Evolutionary conservation across 2,888 invertebrate species (phyloP).

Genomic region (Nomada fabriciana): DNA sequence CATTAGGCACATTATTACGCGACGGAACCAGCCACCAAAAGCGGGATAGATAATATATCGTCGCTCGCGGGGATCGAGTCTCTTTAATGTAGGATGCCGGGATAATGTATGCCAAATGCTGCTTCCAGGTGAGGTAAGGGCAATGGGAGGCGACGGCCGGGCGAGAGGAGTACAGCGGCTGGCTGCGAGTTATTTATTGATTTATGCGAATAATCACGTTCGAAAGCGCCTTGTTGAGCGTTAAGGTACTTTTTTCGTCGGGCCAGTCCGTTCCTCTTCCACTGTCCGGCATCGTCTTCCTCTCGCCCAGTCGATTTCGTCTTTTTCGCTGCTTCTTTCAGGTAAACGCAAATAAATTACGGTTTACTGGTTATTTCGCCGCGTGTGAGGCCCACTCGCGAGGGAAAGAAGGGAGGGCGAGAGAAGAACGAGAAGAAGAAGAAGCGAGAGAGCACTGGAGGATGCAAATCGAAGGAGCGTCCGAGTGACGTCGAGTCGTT

Average conservation of each 20-base stretch:
- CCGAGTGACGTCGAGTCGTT: slow-evolving; percentile 27
- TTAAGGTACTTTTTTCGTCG: slow-evolving; percentile 57
- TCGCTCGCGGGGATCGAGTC: slow-evolving; percentile 66
- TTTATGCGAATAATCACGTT: slow-evolving; percentile 79
- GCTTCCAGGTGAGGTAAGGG: slow-evolving; percentile 63
- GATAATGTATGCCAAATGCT: slow-evolving; percentile 72
- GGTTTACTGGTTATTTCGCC: slow-evolving; percentile 63
- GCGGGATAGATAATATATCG: slow-evolving; percentile 74
- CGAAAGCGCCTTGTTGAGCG: slow-evolving; percentile 73
- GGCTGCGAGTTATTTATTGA: slow-evolving; percentile 75
- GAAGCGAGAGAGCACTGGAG: slow-evolving; percentile 1
- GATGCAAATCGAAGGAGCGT: slow-evolving; percentile 36
- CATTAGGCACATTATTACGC: slow-evolving; percentile 73
- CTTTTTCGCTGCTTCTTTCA: slow-evolving; percentile 25
- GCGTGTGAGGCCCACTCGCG: slow-evolving; percentile 46
- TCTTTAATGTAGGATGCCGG: slow-evolving; percentile 64
- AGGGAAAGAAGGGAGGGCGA: background rate
- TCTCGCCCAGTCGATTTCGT: slow-evolving; percentile 7
- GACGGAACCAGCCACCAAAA: slow-evolving; percentile 68
- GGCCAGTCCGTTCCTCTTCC: slow-evolving; percentile 53
- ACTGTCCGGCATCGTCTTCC: slow-evolving; percentile 1
- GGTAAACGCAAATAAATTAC: slow-evolving; percentile 67
- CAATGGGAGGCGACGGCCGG: slow-evolving; percentile 15
- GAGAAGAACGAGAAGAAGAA: background rate
- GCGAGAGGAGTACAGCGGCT: slow-evolving; percentile 2